Base-by-base conservation (phyloP, 2,797 vertebrate genomes). In the Ceryle rudis region DNA sequence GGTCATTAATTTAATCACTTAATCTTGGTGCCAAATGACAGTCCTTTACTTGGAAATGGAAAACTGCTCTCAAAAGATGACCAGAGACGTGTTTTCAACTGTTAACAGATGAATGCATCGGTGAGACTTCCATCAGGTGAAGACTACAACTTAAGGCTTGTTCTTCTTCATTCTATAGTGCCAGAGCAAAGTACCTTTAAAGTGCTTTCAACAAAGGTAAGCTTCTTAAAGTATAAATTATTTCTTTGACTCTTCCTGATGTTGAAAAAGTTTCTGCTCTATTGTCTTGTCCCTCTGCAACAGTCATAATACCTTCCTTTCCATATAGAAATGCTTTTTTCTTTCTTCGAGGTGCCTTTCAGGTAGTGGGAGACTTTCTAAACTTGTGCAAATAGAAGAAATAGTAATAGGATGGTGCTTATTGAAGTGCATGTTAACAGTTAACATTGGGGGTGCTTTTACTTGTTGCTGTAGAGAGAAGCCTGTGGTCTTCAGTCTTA, bases 131-230 rank as follows among this genome's bases (percentile, higher is more conserved):
- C 98, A 22, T 98, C 99, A 58, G 99, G 98, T 77, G 98, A 99
- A 87, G 98, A 98, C 96, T 99, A 98, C 97, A 97, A 89, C 97
- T 98, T 99, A 94, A 96, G 98, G 66, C 96, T 99, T 87, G 96
- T 98, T 95, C 98, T 99, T 79, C 98, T 99, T 94, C 99, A 99
- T 96, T 97, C 98, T 44, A 97, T 99, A 93, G 80, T 98, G 93
- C 98, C 99, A 61, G 98, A 99, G 86, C 99, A 99, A 97, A 99
- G 99, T 98, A 98, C 81, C 18, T 99, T 99, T 98, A 99, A 98
- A 99, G 97, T 99, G 96, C 98, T 99, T 97, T 98, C 98, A 93
- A 99, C 99, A 87, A 99, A 99, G 99, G 99, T 99, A 95, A 96
- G 82, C 33, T 89, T 86, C 52, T 86, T 71, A 91, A 95, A 95